Evolutionary conservation across 1,140 invertebrate species (phyloP), one percentile per base, ranked within the genome.

Genomic region (Drosophila watanabei): DNA sequence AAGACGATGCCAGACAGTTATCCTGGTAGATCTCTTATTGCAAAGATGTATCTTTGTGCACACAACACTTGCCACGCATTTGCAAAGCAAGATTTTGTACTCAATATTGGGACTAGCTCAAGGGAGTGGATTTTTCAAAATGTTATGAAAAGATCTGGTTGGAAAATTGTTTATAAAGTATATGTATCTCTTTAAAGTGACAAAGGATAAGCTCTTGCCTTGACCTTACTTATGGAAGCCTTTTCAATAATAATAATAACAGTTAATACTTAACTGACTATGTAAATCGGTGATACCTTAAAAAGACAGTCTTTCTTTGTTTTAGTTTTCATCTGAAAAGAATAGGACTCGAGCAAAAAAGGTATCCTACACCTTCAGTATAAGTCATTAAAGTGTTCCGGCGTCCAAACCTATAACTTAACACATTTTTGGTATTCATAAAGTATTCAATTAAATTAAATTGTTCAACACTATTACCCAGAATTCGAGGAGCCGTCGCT

Each of bases 71-170:
- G 46, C 71, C 45, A 68, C 54, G 35, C 62, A 80, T 75, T 81
- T 81, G 64, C 78, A 81, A 70, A 81, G 75, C 70, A 46, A 63
- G 77, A 75, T 66, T 68, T 69, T 61, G 24, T 28, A 33, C 65
- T 48, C 33, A 52, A 24, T 39, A 59, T 56, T 59, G 52, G 52
- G 72, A 33, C 35, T 33, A 18, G 37, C 51, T 49, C 39, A n/a
- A 39, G 16, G 41, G 33, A 56, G 35, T 10, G 51, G 32, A 45
- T 63, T 33, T 13, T 9, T 6, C 30, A 52, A 33, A 33, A 18
- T 18, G 28, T 48, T 48, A 13, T 37, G 11, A 43, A 2, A 18
- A 41, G 24, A 72, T 70, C n/a, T 49, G 64, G 6, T 33, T 39
- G 64, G 24, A 41, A 51, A 30, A 35, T 16, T 30, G 35, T 43